Evolutionary conservation across 2,888 invertebrate species (phyloP).

Genomic region (Drosophila affinis): DNA sequence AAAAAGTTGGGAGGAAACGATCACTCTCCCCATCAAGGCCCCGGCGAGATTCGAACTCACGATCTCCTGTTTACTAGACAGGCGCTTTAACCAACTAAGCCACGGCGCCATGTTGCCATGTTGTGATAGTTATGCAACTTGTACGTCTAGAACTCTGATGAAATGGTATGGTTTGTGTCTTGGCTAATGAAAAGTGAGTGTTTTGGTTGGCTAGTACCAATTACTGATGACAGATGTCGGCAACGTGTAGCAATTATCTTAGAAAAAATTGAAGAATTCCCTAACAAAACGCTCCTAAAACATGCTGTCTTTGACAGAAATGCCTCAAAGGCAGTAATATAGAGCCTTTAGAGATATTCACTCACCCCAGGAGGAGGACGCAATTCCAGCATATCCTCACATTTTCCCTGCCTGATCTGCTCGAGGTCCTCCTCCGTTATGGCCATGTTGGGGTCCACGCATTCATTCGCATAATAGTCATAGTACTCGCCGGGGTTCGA

Average conservation of each 20-base stretch:
- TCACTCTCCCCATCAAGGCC: conserved; percentile 68
- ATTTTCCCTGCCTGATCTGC: conserved; percentile 53
- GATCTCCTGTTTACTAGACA: conserved; percentile 84
- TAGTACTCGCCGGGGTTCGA: conserved; percentile 41
- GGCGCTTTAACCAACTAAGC: conserved; percentile 84
- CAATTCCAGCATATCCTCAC: conserved; percentile 49
- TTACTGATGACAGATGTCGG: too few relatives aligned
- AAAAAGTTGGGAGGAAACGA: not conserved
- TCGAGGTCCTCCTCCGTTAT: conserved; percentile 63
- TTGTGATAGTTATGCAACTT: not conserved
- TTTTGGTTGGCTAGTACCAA: too few relatives aligned
- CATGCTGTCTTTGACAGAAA: too few relatives aligned
- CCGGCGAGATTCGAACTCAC: conserved; percentile 84
- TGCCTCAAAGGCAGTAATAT: conserved; percentile 4
- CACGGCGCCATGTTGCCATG: conserved; percentile 79
- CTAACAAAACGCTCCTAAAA: too few relatives aligned
- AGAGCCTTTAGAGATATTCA: not conserved
- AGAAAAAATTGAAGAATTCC: too few relatives aligned
- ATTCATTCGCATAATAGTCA: conserved; percentile 65
- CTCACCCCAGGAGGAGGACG: conserved; percentile 1
- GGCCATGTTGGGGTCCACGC: conserved; percentile 51
- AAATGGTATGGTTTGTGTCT: too few relatives aligned
- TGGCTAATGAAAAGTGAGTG: too few relatives aligned
- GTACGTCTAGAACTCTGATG: not conserved
- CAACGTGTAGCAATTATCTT: too few relatives aligned